Base-by-base conservation (phyloP, 2,888 invertebrate genomes). In the Norana najaformis region DNA sequence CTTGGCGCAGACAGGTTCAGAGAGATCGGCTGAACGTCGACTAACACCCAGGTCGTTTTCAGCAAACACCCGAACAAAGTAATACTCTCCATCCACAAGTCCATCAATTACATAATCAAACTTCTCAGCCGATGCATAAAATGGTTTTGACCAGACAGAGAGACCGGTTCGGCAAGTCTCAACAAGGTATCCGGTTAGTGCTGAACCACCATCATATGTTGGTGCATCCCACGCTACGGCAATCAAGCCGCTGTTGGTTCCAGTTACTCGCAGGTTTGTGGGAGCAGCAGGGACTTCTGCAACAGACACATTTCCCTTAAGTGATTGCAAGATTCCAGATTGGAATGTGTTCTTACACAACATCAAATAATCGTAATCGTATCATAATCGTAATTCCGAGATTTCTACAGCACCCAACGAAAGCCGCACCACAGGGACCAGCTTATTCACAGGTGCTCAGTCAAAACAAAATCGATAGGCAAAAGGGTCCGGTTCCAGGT, bases 71-170 rank as follows among this genome's bases (percentile, higher is more conserved):
- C 94, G 92, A 91, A 93, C 92, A 91, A 94, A 94, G 92, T 94
- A 95, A 88, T 94, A 94, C 83, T 98, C 89, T 93, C 97, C 97
- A 94, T 97, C 97, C 92, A 96, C 96, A 90, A 98, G 95, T 94
- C 96, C 96, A 93, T 97, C 96, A 89, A 97, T 96, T 92, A 96
- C 96, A 94, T 96, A 97, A 83, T 93, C 92, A 39, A 93, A 93
- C 83, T 92, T 93, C 36, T 53, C 89, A 35, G 88, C 41, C 82
- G 90, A 36, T 88, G 34, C 85, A 85, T 85, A 89, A 14, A 30
- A 89, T 36, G 89, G 91, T 88, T 90, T 90, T 0, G 90, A 89
- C 91, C 91, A 92, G 41, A 90, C 35, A n/a, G 90, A 83, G 35
- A 90, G 69, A 38, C 88, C 85, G 35, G 91, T 89, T 35, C 92